These are phyloP conservation scores for Caerostris darwini DNA, from an alignment of 1,140 invertebrate species.

Conservation along the genomic window DNA sequence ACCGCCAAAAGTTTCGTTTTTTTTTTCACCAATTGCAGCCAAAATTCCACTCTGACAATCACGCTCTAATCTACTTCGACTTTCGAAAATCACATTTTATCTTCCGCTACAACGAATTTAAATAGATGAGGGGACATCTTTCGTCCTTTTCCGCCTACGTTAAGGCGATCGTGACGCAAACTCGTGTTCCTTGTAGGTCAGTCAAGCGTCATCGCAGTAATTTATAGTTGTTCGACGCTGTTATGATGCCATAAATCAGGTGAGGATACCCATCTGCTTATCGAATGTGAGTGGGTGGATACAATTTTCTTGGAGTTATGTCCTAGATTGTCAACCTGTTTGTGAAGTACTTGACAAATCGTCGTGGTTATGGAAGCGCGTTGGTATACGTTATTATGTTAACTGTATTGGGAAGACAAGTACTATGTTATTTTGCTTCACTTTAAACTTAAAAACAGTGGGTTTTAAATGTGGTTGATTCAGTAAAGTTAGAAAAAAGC, in stretches of 20 bases:
- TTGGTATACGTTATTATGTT: too few species aligned
- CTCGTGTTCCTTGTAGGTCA: conserved; percentile 13
- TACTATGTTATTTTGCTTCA: too few species aligned
- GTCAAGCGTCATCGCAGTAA: not conserved
- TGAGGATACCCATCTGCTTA: conserved; percentile 15
- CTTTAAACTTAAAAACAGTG: too few species aligned
- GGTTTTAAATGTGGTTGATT: too few species aligned
- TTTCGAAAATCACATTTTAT: conserved; percentile 7
- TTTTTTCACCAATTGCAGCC: too few species aligned
- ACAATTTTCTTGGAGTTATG: not conserved
- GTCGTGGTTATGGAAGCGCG: not conserved
- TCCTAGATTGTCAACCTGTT: not conserved
- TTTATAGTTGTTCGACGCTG: conserved; percentile 13
- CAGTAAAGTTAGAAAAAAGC: too few species aligned
- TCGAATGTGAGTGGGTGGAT: not conserved
- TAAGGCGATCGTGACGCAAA: not conserved
- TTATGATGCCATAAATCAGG: conserved; percentile 31
- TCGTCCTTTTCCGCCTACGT: not conserved
- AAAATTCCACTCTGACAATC: not conserved
- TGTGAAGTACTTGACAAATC: not conserved
- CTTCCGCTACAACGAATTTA: not conserved
- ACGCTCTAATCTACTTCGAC: not conserved
- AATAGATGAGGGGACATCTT: conserved; percentile 4
- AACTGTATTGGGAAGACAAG: too few species aligned
- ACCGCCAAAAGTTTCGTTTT: too few species aligned